Conservation (phyloP, 1,140 invertebrate species). For the Aradophagus sp. region DNA sequence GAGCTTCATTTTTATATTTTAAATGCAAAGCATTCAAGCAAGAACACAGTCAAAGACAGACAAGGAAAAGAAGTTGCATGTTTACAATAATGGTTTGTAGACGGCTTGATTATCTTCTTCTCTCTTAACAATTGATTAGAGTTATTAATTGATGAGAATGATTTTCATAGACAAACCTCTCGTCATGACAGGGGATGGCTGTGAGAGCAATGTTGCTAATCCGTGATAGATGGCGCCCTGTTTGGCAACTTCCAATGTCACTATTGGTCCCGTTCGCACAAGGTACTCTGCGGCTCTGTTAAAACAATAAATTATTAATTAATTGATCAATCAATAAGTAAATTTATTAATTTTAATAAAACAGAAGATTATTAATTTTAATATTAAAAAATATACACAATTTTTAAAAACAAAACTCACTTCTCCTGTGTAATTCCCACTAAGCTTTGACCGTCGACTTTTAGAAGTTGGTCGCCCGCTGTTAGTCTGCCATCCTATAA, state of each 20-base stretch:
- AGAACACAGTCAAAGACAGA: too few species aligned
- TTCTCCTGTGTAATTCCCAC: constrained; percentile 97
- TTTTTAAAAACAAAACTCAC: constrained; percentile 71
- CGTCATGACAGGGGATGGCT: constrained; percentile 89
- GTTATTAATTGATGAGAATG: neutral
- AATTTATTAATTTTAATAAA: constrained; percentile 24
- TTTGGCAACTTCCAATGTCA: constrained; percentile 96
- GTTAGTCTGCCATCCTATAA: constrained; percentile 90
- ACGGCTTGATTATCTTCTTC: too few species aligned
- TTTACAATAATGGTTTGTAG: too few species aligned
- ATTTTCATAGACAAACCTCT: constrained; percentile 79
- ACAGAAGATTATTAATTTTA: too few species aligned
- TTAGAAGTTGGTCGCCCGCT: constrained; percentile 97
- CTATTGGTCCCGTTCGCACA: constrained; percentile 92
- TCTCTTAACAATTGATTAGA: constrained; percentile 1
- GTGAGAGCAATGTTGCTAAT: constrained; percentile 92
- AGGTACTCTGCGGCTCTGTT: constrained; percentile 94
- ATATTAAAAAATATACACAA: too few species aligned
- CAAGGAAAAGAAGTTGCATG: too few species aligned
- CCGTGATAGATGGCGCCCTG: constrained; percentile 98
- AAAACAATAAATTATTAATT: too few species aligned
- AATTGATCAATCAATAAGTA: too few species aligned
- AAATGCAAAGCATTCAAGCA: too few species aligned
- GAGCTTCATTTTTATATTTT: too few species aligned
- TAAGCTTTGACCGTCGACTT: constrained; percentile 97